Evolutionary conservation across 2,113 vertebrate species (phyloP).

Genomic region (Urocolius indicus): DNA sequence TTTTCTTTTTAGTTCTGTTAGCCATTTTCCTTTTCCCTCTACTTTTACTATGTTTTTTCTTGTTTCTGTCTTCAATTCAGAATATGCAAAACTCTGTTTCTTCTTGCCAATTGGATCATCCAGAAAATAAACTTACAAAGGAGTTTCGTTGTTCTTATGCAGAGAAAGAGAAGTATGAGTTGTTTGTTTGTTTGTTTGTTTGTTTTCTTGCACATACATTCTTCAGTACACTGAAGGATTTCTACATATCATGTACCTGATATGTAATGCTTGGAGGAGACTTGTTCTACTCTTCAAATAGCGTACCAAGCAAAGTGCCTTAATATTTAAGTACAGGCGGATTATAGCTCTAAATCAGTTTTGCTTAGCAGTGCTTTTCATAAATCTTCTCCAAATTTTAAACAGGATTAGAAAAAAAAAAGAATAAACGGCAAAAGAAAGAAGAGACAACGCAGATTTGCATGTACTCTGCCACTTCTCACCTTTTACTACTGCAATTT

Average conservation of each 20-base stretch:
- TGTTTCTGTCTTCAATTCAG: not conserved
- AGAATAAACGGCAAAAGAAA: accelerated
- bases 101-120: not conserved
- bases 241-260: not conserved
- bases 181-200: not conserved
- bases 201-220: no score
- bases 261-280: not conserved
- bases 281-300: not conserved
- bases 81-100: not conserved
- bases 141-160: not conserved
- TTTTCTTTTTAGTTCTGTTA: not conserved
- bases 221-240: not conserved
- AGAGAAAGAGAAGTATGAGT: not conserved
- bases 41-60: not conserved
- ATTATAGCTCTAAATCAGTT: not conserved
- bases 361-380: not conserved
- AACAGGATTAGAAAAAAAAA: not conserved
- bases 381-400: constrained; percentile 13
- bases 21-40: not conserved
- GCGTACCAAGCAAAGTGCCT: not conserved
- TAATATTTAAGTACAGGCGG: not conserved
- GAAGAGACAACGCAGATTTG: not conserved
- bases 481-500: not conserved
- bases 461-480: not conserved
- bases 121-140: not conserved